Conservation (phyloP, 37 sponge, comb jelly and placozoan genomes). For the Oscarella lobularis region DNA sequence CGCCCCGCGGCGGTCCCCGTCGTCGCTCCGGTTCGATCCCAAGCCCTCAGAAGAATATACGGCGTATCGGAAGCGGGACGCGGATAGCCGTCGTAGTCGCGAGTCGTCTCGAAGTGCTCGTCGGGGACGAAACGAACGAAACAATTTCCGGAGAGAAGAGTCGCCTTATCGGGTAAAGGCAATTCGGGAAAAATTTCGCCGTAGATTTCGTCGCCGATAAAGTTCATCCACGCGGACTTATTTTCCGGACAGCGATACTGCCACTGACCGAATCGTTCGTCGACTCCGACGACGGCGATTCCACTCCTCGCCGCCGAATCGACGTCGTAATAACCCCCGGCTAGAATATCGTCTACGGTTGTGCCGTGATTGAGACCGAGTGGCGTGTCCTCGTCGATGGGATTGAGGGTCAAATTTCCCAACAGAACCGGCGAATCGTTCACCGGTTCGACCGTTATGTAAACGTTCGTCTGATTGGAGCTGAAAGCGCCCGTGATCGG, state of each 20-base stretch:
- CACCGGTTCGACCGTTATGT: slow-evolving; percentile 41
- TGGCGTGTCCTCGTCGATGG: slow-evolving; percentile 34
- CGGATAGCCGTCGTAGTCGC: slow-evolving; percentile 19
- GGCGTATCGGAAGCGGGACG: slow-evolving; percentile 49
- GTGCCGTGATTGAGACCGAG: slow-evolving; percentile 57
- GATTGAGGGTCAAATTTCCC: slow-evolving; percentile 26
- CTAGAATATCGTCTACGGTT: slow-evolving; percentile 37
- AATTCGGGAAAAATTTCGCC: slow-evolving; percentile 37
- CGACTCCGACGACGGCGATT: slow-evolving; percentile 57
- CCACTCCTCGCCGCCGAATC: slow-evolving; percentile 43
- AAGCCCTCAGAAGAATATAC: slow-evolving; percentile 40
- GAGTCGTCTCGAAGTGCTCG: slow-evolving; percentile 57
- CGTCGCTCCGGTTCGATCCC: slow-evolving; percentile 79
- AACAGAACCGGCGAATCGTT: slow-evolving; percentile 69
- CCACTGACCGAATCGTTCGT: slow-evolving; percentile 59
- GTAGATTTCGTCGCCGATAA: slow-evolving; percentile 72
- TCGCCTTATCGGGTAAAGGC: slow-evolving; percentile 50
- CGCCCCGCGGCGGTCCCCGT: slow-evolving; percentile 42
- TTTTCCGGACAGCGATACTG: slow-evolving; percentile 55
- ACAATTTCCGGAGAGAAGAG: slow-evolving; percentile 54
- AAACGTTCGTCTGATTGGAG: slow-evolving; percentile 28
- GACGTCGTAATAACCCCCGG: slow-evolving; percentile 30
- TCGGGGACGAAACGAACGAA: slow-evolving; percentile 63
- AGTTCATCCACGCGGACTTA: slow-evolving; percentile 29
- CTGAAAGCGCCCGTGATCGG: slow-evolving; percentile 51